Percentiles rank a stretch among this genome's conserved stretches.
These are phyloP conservation scores for Aphelenchoides besseyi DNA, from an alignment of 1,140 invertebrate species.

Conservation along the genomic window DNA sequence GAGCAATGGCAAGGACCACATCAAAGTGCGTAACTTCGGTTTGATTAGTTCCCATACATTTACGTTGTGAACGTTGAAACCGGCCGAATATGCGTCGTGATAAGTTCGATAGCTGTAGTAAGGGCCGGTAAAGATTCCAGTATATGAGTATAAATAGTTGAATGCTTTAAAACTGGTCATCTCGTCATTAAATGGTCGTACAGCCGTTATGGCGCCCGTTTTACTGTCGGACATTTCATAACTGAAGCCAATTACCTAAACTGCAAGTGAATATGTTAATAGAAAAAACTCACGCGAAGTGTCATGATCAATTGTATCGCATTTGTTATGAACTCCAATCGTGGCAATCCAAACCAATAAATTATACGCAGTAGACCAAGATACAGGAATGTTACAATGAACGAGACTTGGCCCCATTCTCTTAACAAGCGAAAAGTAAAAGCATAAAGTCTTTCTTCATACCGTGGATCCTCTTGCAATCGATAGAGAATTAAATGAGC, in stretches of 20 bases:
- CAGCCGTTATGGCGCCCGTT: neutral
- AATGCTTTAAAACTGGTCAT: slow-evolving; percentile 53
- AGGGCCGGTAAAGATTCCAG: slow-evolving; percentile 58
- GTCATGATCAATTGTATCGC: slow-evolving; percentile 87
- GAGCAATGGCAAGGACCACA: slow-evolving; percentile 56
- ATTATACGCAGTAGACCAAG: slow-evolving; percentile 78
- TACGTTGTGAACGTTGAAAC: slow-evolving; percentile 2
- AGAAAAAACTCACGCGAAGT: slow-evolving; percentile 68
- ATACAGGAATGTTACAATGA: slow-evolving; percentile 79
- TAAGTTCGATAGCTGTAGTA: slow-evolving; percentile 60
- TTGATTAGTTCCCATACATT: slow-evolving; percentile 31
- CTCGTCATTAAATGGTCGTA: slow-evolving; percentile 19
- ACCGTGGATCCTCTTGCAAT: slow-evolving; percentile 24
- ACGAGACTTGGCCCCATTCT: slow-evolving; percentile 74
- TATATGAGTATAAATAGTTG: slow-evolving; percentile 57
- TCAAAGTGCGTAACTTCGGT: slow-evolving; percentile 33
- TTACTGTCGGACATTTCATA: slow-evolving; percentile 57
- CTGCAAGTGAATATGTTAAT: neutral
- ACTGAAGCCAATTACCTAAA: slow-evolving; percentile 51
- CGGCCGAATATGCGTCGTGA: slow-evolving; percentile 26
- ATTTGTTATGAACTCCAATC: slow-evolving; percentile 77
- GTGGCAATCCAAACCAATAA: slow-evolving; percentile 73
- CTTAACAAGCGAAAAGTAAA: slow-evolving; percentile 67
- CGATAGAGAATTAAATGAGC: slow-evolving; percentile 37
- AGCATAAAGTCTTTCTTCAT: neutral